Evolutionary conservation across 2,797 vertebrate species (phyloP).

Genomic region (Columba guinea): DNA sequence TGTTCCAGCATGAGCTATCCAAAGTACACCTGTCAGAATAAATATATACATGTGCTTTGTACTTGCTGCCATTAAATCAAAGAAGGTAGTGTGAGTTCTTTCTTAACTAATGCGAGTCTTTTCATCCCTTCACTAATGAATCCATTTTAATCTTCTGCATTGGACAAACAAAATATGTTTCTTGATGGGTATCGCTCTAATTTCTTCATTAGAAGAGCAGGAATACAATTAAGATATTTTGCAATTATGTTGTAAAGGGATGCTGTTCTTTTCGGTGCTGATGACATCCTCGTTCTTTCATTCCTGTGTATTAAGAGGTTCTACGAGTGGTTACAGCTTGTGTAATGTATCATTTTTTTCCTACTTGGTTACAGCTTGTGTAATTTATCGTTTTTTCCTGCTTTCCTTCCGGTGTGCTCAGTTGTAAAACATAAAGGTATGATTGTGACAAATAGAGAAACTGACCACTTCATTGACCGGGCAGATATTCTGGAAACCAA

Average conservation of each 20-base stretch:
- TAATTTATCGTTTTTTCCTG: background rate
- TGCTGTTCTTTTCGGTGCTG: background rate
- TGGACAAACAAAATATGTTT: background rate
- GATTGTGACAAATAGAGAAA: background rate
- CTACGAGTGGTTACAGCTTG: background rate
- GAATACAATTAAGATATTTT: background rate
- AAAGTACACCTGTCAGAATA: constrained; percentile 7
- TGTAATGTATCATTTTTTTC: background rate
- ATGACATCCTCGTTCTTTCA: background rate
- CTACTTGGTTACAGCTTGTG: background rate
- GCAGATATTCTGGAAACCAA: background rate
- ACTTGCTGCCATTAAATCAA: background rate
- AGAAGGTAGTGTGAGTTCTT: background rate
- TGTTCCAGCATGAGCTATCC: background rate
- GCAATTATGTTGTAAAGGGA: background rate
- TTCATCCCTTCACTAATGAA: background rate
- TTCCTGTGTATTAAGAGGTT: background rate
- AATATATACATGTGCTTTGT: background rate
- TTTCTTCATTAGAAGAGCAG: background rate
- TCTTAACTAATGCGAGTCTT: background rate
- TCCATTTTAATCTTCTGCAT: background rate
- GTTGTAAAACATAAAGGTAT: background rate
- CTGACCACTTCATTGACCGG: background rate
- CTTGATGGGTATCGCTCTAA: background rate
- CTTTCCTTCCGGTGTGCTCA: background rate